Conservation (phyloP, 2,888 invertebrate species). For the Crematogaster levior region DNA sequence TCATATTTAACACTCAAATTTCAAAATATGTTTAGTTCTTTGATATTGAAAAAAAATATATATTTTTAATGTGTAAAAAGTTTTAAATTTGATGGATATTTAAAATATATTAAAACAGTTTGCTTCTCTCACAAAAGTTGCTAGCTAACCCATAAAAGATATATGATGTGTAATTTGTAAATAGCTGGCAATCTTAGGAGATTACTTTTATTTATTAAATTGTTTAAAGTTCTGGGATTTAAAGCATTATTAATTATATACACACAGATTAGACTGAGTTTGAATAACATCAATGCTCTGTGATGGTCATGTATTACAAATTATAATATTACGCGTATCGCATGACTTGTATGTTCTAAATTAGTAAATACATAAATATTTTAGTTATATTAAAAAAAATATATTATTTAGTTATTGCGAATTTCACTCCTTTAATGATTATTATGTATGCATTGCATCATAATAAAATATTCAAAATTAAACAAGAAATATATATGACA, state of each 20-base stretch:
- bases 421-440: constrained; percentile 2
- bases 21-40: background rate
- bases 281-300: background rate
- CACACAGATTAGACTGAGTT: constrained; percentile 3
- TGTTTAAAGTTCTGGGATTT: constrained; percentile 62
- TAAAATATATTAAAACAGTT: background rate
- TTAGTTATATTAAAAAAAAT: constrained; percentile 25
- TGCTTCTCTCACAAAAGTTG: background rate
- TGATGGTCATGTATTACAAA: constrained; percentile 47
- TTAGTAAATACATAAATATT: constrained; percentile 22
- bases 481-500: constrained; percentile 13
- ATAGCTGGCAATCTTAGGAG: constrained; percentile 69
- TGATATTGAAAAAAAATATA: background rate
- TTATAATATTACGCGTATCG: constrained; percentile 20
- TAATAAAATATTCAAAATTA: constrained; percentile 8
- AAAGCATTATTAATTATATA: constrained; percentile 27
- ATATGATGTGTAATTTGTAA: constrained; percentile 54
- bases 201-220: constrained; percentile 54
- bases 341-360: constrained; percentile 19
- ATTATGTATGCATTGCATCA: background rate
- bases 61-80: background rate
- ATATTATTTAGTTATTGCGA: constrained; percentile 26
- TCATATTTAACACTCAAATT: constrained; percentile 17
- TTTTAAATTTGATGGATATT: constrained; percentile 4
- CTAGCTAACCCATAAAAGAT: constrained; percentile 1